A percentile compares a stretch with the other conserved stretches of the same genome.
Conservation (phyloP, 2,113 vertebrate genomes). For the cattle (Bos taurus) region DNA sequence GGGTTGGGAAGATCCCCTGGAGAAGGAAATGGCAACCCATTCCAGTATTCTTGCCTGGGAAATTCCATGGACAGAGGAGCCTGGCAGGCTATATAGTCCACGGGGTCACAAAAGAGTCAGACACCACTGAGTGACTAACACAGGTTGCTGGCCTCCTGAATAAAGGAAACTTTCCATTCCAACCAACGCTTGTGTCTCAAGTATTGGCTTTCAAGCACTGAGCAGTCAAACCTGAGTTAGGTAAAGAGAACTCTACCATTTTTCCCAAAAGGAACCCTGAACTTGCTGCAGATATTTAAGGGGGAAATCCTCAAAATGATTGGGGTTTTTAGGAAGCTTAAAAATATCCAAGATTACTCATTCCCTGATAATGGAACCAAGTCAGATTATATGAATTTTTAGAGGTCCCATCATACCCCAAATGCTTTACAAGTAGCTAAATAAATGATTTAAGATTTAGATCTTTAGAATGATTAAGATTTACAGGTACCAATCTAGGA, state of each 20-base stretch:
- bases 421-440: not conserved
- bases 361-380: not conserved
- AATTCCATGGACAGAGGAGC: not conserved
- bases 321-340: not conserved
- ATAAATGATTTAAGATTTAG: not conserved
- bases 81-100: not conserved
- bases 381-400: not conserved
- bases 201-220: not conserved
- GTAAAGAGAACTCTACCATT: not conserved
- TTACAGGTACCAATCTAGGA: fast-evolving
- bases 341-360: not conserved
- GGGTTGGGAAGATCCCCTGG: not conserved
- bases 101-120: not conserved
- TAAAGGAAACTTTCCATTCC: not conserved
- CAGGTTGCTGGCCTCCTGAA: not conserved
- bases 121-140: not conserved
- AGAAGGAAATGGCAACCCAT: not conserved
- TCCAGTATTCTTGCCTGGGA: not conserved
- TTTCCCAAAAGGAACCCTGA: not conserved
- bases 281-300: not conserved
- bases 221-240: not conserved
- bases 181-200: not conserved
- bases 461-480: not conserved
- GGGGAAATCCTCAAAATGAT: too few species aligned
- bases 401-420: too few species aligned